phyloP scores from a whole-genome alignment of 2,888 invertebrate species.

The Epinotia demarniana region DNA sequence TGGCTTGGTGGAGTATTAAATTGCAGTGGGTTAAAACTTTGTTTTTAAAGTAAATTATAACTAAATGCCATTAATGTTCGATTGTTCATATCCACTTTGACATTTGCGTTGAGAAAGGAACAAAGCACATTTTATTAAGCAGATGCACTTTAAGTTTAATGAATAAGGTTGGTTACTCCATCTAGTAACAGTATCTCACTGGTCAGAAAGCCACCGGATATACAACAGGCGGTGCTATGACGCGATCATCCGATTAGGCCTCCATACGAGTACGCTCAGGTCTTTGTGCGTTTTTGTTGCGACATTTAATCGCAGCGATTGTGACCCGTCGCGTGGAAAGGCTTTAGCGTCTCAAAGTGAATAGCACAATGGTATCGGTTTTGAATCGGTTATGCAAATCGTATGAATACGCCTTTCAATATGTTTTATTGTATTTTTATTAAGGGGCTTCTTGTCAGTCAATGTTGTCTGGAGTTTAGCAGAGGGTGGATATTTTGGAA shows the following conservation, averaged over 20 bases:
- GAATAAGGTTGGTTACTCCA: slow-evolving; percentile 45
- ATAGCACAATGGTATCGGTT: slow-evolving; percentile 54
- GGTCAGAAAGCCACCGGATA: slow-evolving; percentile 43
- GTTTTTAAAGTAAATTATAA: too few relatives aligned
- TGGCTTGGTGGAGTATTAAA: too few relatives aligned
- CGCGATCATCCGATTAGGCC: slow-evolving; percentile 79
- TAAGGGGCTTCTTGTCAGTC: slow-evolving; percentile 2
- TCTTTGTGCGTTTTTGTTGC: slow-evolving; percentile 74
- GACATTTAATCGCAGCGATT: slow-evolving; percentile 70
- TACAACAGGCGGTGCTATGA: slow-evolving; percentile 63
- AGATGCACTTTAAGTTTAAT: too few relatives aligned
- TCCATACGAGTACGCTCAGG: slow-evolving; percentile 61
- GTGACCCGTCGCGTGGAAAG: slow-evolving; percentile 64
- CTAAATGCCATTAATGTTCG: too few relatives aligned
- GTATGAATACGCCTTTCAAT: slow-evolving; percentile 23
- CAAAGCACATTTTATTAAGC: too few relatives aligned
- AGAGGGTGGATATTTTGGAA: neutral
- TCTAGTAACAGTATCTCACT: slow-evolving; percentile 30
- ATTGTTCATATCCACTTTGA: too few relatives aligned
- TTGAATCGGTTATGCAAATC: slow-evolving; percentile 52
- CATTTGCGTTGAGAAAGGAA: too few relatives aligned
- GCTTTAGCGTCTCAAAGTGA: slow-evolving; percentile 62
- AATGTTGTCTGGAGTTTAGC: neutral
- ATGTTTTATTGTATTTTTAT: slow-evolving; percentile 30
- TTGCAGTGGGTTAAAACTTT: too few relatives aligned